Base-by-base conservation (phyloP, 1,140 invertebrate species). In the Heliconius himera region DNA sequence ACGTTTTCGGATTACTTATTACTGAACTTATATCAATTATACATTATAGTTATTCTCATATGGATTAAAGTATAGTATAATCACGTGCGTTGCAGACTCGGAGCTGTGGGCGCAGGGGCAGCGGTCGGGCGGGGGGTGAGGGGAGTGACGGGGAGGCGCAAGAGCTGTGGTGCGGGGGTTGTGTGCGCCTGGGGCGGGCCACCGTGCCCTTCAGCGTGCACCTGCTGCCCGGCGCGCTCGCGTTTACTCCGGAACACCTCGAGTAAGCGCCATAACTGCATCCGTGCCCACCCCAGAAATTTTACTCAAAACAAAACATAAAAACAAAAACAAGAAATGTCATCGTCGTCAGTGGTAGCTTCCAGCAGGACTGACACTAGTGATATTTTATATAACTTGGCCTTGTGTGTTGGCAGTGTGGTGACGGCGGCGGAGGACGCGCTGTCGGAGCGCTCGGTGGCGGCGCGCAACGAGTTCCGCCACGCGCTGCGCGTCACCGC, bases 181-280 rank as follows among this genome's bases (percentile, higher is more conserved):
- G 85, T 81, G 82, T 89, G 87, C 81, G 83, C 18, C 75, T 87
- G 73, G 89, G 89, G 26, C 79, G 85, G 54, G 86, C 87, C 41
- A 80, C 81, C 36, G 73, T 88, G 84, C 91, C 87, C 26, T 93
- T 88, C 87, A 85, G 84, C 80, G 80, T 91, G 86, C 87, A 84
- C 20, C 81, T 91, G 83, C 84, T 90, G 85, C 87, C 88, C 75
- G 90, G 90, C 82, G 87, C 87, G 73, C 85, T 90, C 78, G 73
- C 6, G 77, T 66, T 87, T 29, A 20, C 70, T 51, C 90, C 89
- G 26, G 66, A 74, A 20, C 51, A 74, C 0, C 73, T 90, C 26
- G 83, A 88, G 90, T 91, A n/a, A 85, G 88, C 83, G 72, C 33
- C 41, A 4, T 4, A 3, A 51, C 49, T 20, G 0, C 6, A 51